A percentile compares a stretch with the other conserved stretches of the same genome.
These are phyloP conservation scores for Abramis brama DNA, from an alignment of 2,113 vertebrate genomes.

Conservation along the genomic window DNA sequence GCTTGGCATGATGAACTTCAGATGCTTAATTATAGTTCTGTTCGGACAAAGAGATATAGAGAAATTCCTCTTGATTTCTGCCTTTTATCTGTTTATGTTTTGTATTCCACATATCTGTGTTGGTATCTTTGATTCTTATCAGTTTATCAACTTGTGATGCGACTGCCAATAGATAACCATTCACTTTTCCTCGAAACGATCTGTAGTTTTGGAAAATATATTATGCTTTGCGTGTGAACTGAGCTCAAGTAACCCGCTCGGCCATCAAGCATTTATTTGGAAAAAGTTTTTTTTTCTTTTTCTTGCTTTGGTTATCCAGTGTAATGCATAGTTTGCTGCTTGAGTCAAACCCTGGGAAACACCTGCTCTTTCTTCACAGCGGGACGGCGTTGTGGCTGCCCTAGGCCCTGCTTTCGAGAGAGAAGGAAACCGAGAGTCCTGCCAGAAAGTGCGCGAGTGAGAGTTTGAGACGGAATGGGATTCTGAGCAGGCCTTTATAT, in stretches of 20 bases:
- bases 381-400: constrained; percentile 56
- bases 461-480: constrained; percentile 75
- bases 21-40: background rate
- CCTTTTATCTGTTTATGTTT: background rate
- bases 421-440: constrained; percentile 53
- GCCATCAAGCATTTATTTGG: constrained; percentile 30
- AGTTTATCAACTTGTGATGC: background rate
- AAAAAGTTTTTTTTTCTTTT: constrained; percentile 23
- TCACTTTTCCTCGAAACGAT: constrained; percentile 5
- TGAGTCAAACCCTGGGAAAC: constrained; percentile 65
- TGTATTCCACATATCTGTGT: background rate
- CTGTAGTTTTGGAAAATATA: constrained; percentile 2
- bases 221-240: constrained; percentile 18
- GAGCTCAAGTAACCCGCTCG: constrained; percentile 6
- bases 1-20: background rate
- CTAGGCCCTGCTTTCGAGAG: constrained; percentile 42
- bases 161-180: background rate
- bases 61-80: background rate
- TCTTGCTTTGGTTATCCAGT: constrained; percentile 33
- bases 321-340: constrained; percentile 38
- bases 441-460: constrained; percentile 58
- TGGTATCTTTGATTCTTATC: background rate
- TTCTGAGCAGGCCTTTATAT: constrained; percentile 83
- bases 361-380: constrained; percentile 68
- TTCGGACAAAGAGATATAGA: background rate